These are phyloP conservation scores for Limnodromus scolopaceus DNA, from an alignment of 2,797 vertebrate species.

Conservation along the genomic window DNA sequence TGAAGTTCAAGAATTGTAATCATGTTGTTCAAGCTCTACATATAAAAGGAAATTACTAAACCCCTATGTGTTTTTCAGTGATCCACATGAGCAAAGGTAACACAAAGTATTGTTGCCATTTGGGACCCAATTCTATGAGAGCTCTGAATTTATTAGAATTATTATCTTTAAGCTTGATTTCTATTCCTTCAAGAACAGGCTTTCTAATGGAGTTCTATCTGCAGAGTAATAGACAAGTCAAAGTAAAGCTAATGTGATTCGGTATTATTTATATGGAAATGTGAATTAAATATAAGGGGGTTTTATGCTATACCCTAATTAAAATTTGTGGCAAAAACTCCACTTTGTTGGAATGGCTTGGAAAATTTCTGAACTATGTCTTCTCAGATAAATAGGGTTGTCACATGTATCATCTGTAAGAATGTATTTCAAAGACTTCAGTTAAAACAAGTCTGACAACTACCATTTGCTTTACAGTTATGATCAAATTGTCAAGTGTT, in stretches of 20 bases:
- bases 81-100: not conserved
- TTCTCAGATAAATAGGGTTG: not conserved
- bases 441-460: not conserved
- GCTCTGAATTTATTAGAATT: not conserved
- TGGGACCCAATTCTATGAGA: not conserved
- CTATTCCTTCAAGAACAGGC: not conserved
- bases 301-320: not conserved
- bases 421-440: not conserved
- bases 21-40: not conserved
- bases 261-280: not conserved
- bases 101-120: not conserved
- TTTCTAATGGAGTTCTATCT: not conserved
- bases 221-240: not conserved
- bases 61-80: not conserved
- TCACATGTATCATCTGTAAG: not conserved
- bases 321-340: not conserved
- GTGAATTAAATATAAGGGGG: not conserved
- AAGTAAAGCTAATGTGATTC: not conserved
- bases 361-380: not conserved
- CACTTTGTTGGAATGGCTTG: not conserved
- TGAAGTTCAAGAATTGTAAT: not conserved
- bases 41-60: not conserved
- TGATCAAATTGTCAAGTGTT: not conserved
- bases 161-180: not conserved
- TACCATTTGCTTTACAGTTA: not conserved